Base-by-base conservation (phyloP, 2,797 vertebrate species). In the Spea hammondii region DNA sequence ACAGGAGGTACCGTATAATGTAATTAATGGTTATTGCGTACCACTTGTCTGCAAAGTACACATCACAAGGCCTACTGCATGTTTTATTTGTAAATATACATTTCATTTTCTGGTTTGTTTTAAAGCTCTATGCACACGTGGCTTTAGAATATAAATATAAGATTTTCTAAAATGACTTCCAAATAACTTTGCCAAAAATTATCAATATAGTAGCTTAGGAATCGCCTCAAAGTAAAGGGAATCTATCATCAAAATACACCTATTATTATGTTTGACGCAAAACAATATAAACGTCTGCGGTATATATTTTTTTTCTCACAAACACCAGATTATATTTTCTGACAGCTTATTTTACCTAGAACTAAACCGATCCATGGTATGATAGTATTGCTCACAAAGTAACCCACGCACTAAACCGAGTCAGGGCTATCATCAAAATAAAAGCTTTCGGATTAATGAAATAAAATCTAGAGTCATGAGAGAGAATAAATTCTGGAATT, bases 81-180 rank as follows among this genome's bases (percentile, higher is more conserved):
- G 53, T 70, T 65, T 78, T 32, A 71, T 72, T 78, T 64, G 60
- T 50, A 78, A 72, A 48, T 70, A 47, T 77, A 59, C 49, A 69
- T 51, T 69, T 50, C 59, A 70, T 14, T 64, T 70, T 65, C 14
- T n/a, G 13, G 64, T 77, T 60, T 46, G 48, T 53, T 46, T 68
- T 51, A 49, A 68, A 77, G 66, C 67, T 77, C 55, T 73, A 62
- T 17, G 9, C 51, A 55, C 32, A 48, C 11, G 51, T 64, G 65
- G 44, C n/a, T 77, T 55, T 70, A 77, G 14, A 53, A 47, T 77
- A 77, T 64, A 51, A 77, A 54, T 72, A 72, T 59, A 72, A 7
- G 6, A 46, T 45, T 72, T 17, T 64, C 76, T 77, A 77, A 50
- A 53, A 77, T 60, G 11, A 67, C 5, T 47, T 49, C 65, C 46